Base-by-base conservation (phyloP, 1,140 invertebrate genomes). In the Drosophila repletoides region DNA sequence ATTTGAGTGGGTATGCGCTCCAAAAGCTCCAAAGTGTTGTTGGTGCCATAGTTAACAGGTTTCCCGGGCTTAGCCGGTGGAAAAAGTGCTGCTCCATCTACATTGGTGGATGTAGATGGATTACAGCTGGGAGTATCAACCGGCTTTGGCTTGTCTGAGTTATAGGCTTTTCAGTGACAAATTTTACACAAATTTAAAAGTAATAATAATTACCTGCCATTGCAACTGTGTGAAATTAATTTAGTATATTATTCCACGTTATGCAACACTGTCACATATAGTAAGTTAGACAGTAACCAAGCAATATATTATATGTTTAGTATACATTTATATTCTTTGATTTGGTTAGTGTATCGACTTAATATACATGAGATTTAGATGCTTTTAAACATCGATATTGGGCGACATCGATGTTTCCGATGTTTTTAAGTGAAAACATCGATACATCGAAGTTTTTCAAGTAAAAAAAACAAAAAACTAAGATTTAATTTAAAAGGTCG, bases 21-120 rank as follows among this genome's bases (percentile, higher is more conserved):
- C 10, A 90, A 66, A 5, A 90, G 59, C 41, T 90, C 88, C 34
- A 89, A 38, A 14, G 88, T 90, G 40, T 90, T 69, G 49, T 90
- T 90, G 7, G 88, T 90, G 2, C 88, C 88, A 86, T 89, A 89
- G 9, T 89, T 33, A 0, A 68, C 46, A 3, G 64, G 19, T 31
- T 87, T 88, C 1, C 77, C 81, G 3, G 81, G 55, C 33, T 83
- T 77, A 4, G 65, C 34, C 9, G 69, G 38, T 1, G 87, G 81
- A 61, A 89, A 89, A 3, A 89, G 58, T 3, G 81, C 76, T 10
- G 26, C 26, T 24, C 17, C 75, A 38, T 73, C 53, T 40, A 10
- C 33, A 10, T 58, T 58, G 29, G 24, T 31, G 1, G 52, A 33
- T 1, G 63, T 56, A 26, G 68, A 65, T 12, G 66, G 24, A 22